These are phyloP conservation scores for Ditula angustiorana DNA, from an alignment of 2,888 invertebrate genomes.

Conservation along the genomic window DNA sequence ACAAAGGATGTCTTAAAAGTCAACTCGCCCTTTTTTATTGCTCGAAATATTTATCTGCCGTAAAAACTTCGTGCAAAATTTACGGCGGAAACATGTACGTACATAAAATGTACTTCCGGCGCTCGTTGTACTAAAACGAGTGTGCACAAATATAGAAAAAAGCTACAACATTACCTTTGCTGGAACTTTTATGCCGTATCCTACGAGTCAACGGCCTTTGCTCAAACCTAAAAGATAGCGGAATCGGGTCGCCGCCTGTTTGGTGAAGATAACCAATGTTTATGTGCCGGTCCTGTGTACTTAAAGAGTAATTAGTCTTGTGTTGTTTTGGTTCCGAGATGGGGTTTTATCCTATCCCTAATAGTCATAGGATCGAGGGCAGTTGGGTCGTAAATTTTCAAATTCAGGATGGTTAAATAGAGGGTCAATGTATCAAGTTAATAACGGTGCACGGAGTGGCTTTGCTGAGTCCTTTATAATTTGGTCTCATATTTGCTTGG, in stretches of 20 bases:
- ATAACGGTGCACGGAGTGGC: too few species aligned
- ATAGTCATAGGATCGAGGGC: not conserved
- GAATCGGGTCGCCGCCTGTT: conserved; percentile 24
- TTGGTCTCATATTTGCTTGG: too few species aligned
- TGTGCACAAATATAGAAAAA: conserved; percentile 15
- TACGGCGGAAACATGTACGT: conserved; percentile 11
- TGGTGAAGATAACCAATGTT: conserved; percentile 28
- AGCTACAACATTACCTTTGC: conserved; percentile 21
- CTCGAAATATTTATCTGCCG: not conserved
- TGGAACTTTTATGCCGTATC: conserved; percentile 17
- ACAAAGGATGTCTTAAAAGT: not conserved
- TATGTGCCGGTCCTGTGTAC: conserved; percentile 14
- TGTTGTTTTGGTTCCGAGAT: not conserved
- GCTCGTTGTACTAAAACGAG: conserved; percentile 4
- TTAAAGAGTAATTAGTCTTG: conserved; percentile 14
- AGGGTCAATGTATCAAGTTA: conserved; percentile 2
- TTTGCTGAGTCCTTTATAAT: too few species aligned
- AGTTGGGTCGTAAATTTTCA: not conserved
- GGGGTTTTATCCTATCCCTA: not conserved
- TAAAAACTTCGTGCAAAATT: conserved; percentile 1
- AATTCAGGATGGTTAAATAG: not conserved
- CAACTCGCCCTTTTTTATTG: not conserved
- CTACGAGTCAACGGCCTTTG: conserved; percentile 15
- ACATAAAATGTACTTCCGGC: not conserved
- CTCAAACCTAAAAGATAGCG: conserved; percentile 14